Base-by-base conservation (phyloP, 1,140 invertebrate genomes). In the Drosophila takahashii region DNA sequence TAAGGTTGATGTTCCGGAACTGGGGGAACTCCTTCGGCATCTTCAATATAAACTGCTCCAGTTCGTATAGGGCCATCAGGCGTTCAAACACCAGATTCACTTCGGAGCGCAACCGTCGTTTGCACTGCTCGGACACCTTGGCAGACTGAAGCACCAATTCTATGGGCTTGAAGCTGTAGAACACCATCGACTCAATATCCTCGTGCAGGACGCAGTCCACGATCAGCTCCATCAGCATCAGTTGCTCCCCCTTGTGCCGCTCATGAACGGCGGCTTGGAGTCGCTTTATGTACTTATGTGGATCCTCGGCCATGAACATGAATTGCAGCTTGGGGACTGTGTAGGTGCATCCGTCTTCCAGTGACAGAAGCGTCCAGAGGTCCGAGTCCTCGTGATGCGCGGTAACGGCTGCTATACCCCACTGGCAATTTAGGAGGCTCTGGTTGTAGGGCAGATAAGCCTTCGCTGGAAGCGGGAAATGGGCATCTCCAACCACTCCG, bases 291-390 rank as follows among this genome's bases (percentile, higher is more conserved):
- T 85, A 92, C 39, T 65, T 67, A 51, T 81, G 70, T 0, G 91
- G 89, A 62, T 91, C 76, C 59, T 92, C 91, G 15, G 91, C 91
- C 7, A 92, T 26, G 50, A 92, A 92, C 89, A 91, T 92, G 26
- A 92, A 85, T 51, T 92, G 87, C 10, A 92, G 56, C 59, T 79
- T 91, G 5, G 89, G 87, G 7, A 92, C 74, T 39, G 73, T 41
- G 5, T 92, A 92, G 2, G 29, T 78, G 34, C 51, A 72, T 4
- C 83, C 81, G 16, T 91, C 87, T 26, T 79, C 61, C 27, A 92
- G 37, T 0, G 76, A 81, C 1, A 70, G 54, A 0, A 90, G 57
- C 1, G 74, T 81, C 85, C 89, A 92, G 9, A 77, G 42, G 42
- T 66, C 58, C 13, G 75, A 69, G 0, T 77, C 72, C 4, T 52